Evolutionary conservation across 2,888 invertebrate species (phyloP).

Genomic region (Horisme vitalbata): DNA sequence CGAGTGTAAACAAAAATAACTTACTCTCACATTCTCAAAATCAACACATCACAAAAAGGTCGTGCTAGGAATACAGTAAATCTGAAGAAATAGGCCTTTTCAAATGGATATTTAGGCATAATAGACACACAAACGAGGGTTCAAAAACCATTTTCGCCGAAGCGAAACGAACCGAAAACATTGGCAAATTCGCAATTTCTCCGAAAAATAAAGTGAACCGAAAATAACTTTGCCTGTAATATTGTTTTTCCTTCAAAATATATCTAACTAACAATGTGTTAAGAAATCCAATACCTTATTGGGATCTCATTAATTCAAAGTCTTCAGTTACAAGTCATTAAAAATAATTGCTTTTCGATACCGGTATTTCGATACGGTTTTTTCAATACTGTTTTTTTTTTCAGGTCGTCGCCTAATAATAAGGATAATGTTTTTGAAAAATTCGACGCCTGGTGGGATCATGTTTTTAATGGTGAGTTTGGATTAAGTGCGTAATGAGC

Average conservation of each 20-base stretch:
- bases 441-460: conserved; percentile 31
- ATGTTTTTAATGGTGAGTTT: conserved; percentile 31
- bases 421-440: conserved; percentile 28
- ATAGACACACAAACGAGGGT: too few relatives aligned
- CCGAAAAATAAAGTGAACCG: background rate
- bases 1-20: too few relatives aligned
- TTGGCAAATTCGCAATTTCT: background rate
- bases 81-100: too few relatives aligned
- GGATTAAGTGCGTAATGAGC: conserved; percentile 4
- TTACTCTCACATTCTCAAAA: too few relatives aligned
- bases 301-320: conserved; percentile 26
- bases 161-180: too few relatives aligned
- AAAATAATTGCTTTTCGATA: conserved; percentile 55
- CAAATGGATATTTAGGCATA: too few relatives aligned
- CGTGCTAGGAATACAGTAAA: too few relatives aligned
- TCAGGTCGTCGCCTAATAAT: conserved; percentile 44
- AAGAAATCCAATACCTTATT: conserved; percentile 20
- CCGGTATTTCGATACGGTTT: conserved; percentile 14
- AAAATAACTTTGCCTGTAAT: background rate
- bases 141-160: too few relatives aligned
- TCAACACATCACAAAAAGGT: too few relatives aligned
- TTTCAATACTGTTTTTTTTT: conserved; percentile 38
- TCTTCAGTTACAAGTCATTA: conserved; percentile 52
- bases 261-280: conserved; percentile 20
- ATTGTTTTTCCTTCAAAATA: background rate